A percentile compares a stretch with the other conserved stretches of the same genome.
Conservation (phyloP, 1,140 invertebrate species). For the Teleopsis dalmanni region DNA sequence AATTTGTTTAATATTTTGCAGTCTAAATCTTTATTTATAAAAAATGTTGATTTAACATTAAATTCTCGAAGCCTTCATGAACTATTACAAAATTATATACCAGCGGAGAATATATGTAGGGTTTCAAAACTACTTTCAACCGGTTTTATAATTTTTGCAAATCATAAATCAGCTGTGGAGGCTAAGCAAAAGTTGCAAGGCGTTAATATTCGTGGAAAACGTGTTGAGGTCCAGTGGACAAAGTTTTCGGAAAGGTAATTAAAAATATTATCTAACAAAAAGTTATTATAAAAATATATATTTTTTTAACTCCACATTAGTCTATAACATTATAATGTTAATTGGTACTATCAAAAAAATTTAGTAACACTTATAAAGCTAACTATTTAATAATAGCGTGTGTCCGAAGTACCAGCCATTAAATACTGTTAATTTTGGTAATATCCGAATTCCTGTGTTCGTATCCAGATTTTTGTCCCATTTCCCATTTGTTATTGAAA, state of each 20-base stretch:
- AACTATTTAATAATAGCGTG: no score
- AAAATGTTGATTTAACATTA: constrained; percentile 12
- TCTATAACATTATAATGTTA: no score
- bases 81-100: constrained; percentile 8
- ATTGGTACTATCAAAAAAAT: no score
- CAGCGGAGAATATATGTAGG: constrained; percentile 7
- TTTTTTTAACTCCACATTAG: no score
- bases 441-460: no score
- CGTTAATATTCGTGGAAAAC: not conserved
- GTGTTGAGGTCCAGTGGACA: constrained; percentile 15
- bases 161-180: constrained; percentile 13
- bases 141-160: constrained; percentile 15
- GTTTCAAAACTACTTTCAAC: constrained; percentile 13
- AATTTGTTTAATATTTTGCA: no score
- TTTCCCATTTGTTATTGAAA: no score
- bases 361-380: no score
- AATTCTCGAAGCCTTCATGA: constrained; percentile 13
- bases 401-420: no score
- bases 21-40: constrained; percentile 16
- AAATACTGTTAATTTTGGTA: no score
- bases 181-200: constrained; percentile 12
- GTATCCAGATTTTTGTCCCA: no score
- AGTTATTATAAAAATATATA: no score
- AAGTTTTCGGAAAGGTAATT: constrained; percentile 15
- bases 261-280: not conserved